phyloP scores from a whole-genome alignment of 2,113 vertebrate genomes.

The Campylorhamphus procurvoides region DNA sequence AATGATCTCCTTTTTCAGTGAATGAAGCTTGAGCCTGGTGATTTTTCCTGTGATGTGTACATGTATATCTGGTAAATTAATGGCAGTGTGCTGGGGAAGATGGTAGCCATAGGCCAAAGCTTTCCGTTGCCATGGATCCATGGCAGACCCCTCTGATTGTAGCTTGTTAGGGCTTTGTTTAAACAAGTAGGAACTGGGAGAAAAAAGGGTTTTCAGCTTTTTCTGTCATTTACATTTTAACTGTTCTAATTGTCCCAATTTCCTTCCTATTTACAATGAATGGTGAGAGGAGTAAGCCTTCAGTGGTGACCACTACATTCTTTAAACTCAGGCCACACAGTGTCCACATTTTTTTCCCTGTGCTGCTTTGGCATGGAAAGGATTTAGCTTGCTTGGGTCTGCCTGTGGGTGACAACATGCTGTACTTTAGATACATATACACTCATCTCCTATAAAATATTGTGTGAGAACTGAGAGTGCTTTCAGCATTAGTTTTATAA shows the following conservation, averaged over 20 bases:
- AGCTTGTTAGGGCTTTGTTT: slow-evolving; percentile 81
- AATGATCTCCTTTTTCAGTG: slow-evolving; percentile 26
- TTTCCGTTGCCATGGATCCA: slow-evolving; percentile 80
- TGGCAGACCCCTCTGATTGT: slow-evolving; percentile 77
- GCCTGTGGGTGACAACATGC: background rate
- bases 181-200: slow-evolving; percentile 76
- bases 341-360: background rate
- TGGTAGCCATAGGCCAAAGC: slow-evolving; percentile 69
- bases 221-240: slow-evolving; percentile 84
- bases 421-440: background rate
- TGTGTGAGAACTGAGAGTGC: background rate
- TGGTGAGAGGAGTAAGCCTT: background rate
- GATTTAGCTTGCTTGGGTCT: background rate
- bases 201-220: slow-evolving; percentile 63
- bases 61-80: slow-evolving; percentile 42
- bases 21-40: slow-evolving; percentile 43
- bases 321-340: slow-evolving; percentile 1
- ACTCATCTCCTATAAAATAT: background rate
- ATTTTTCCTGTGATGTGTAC: slow-evolving; percentile 11
- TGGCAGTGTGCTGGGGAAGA: slow-evolving; percentile 62
- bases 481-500: background rate
- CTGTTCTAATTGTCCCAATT: slow-evolving; percentile 67
- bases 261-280: slow-evolving; percentile 51
- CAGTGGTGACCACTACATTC: background rate
- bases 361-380: background rate